Evolutionary conservation across 2,113 vertebrate genomes (phyloP).

Genomic region (Spea bombifrons): DNA sequence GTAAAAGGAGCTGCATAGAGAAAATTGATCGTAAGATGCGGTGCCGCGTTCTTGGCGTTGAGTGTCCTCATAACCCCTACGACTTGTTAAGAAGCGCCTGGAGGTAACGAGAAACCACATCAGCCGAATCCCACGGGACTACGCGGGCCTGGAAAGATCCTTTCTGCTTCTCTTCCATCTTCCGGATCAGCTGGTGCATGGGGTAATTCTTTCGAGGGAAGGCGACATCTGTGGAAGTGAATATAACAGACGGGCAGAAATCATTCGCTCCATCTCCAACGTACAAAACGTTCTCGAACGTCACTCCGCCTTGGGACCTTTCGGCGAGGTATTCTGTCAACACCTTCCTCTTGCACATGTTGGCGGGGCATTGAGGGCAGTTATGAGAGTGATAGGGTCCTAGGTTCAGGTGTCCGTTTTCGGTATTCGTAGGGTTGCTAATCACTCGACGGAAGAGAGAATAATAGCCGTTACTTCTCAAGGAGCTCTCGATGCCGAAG

Average conservation of each 20-base stretch:
- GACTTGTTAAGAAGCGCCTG: slow-evolving; percentile 71
- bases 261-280: slow-evolving; percentile 95
- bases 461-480: slow-evolving; percentile 70
- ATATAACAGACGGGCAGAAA: slow-evolving; percentile 80
- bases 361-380: slow-evolving; percentile 82
- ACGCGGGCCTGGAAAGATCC: slow-evolving; percentile 77
- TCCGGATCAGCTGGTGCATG: slow-evolving; percentile 84
- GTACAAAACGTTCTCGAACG: slow-evolving; percentile 84
- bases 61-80: neutral
- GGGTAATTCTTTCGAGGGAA: slow-evolving; percentile 86
- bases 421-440: slow-evolving; percentile 82
- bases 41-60: slow-evolving; percentile 1
- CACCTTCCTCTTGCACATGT: slow-evolving; percentile 93
- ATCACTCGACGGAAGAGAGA: slow-evolving; percentile 83
- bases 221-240: slow-evolving; percentile 75
- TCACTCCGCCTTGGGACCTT: slow-evolving; percentile 73
- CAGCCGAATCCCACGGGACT: slow-evolving; percentile 82
- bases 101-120: slow-evolving; percentile 76
- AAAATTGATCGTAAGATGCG: neutral
- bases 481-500: slow-evolving; percentile 82
- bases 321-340: slow-evolving; percentile 80
- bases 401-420: slow-evolving; percentile 75
- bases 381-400: slow-evolving; percentile 87
- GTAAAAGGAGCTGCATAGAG: slow-evolving; percentile 36
- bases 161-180: slow-evolving; percentile 75